Conservation (phyloP, 2,113 vertebrate genomes). For the Neolamprologus toae region DNA sequence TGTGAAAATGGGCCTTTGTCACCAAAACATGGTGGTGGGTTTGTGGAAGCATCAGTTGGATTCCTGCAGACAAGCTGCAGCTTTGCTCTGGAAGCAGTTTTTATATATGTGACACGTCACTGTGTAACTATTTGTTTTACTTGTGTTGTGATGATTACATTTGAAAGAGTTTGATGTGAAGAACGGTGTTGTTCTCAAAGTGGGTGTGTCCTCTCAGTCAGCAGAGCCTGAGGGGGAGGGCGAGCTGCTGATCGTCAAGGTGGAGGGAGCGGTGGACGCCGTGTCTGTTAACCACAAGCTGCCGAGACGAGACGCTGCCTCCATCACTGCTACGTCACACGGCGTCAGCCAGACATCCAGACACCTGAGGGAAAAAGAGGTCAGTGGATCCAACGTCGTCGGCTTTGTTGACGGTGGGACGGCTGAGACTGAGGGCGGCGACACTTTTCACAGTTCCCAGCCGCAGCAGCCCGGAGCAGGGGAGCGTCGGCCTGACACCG, state of each 20-base stretch:
- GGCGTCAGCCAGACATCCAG: no score
- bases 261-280: conserved; percentile 11
- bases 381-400: conserved; percentile 52
- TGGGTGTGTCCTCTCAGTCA: conserved; percentile 12
- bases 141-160: not conserved
- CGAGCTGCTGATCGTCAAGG: conserved; percentile 39
- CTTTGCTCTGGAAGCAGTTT: not conserved
- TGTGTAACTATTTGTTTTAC: not conserved
- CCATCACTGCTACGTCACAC: not conserved
- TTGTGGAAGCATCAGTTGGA: not conserved
- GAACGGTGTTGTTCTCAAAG: not conserved
- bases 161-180: not conserved
- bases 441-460: not conserved
- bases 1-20: not conserved
- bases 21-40: not conserved
- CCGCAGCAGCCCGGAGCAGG: not conserved
- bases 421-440: not conserved
- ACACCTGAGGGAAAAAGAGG: conserved; percentile 18
- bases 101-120: not conserved
- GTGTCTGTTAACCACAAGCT: not conserved
- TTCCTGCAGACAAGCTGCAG: not conserved
- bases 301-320: not conserved
- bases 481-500: not conserved
- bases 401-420: conserved; percentile 19
- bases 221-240: conserved; percentile 16